Base-by-base conservation (phyloP, 1,140 invertebrate species). In the Eriocheir sinensis region DNA sequence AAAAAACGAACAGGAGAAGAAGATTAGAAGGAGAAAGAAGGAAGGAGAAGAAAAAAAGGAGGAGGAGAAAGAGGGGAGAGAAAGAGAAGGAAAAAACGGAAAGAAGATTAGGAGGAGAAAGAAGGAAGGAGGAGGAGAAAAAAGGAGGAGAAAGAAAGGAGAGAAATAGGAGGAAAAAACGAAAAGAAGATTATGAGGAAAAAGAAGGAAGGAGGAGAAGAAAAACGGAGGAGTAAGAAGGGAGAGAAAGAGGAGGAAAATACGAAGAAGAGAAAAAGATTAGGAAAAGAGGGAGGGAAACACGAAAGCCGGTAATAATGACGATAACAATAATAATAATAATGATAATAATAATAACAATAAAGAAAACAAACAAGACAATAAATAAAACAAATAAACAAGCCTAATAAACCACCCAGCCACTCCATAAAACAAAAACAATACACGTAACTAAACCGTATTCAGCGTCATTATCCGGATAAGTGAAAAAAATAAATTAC, bases 391-490 rank as follows among this genome's bases (percentile, higher is more conserved):
- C 21, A 3, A 53, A 53, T 53, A 53, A 12, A 53, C 2, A 1
- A 53, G 21, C 48, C 48, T 17, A 53, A 21, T 12, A 53, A 53
- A 53, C n/a, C n/a, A n/a, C n/a, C n/a, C n/a, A n/a, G n/a, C n/a
- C n/a, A n/a, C n/a, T n/a, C 2, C 48, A 53, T 0, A n/a, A 9
- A 53, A 53, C 48, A 53, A 53, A 9, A 53, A 53, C 48, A 53
- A 53, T 21, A 53, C 48, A 53, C 48, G 9, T 21, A 2, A 53
- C 48, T 27, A 88, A 32, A 40, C 44, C 48, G 30, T 48, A 89
- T 89, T 89, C 48, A 40, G 53, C 30, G 34, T 89, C 44, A 89
- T 89, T 89, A 89, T 89, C 44, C 88, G 53, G 53, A 89, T 89
- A 40, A 48, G 44, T 8, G 15, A 15, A 15, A n/a, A n/a, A n/a